phyloP scores from a whole-genome alignment of 2,888 invertebrate genomes.

The Cantharis rustica region DNA sequence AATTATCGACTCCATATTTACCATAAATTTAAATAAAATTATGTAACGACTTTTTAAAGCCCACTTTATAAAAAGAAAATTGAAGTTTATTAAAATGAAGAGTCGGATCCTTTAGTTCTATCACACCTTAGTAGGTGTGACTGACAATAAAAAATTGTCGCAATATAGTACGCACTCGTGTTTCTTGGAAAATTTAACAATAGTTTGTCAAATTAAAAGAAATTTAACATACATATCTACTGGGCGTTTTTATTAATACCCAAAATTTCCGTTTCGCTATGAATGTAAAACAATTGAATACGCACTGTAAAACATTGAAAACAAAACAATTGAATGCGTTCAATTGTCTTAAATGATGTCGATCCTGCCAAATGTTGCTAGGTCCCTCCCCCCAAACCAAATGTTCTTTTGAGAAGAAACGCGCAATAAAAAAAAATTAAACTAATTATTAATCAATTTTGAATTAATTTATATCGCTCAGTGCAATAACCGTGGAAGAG shows the following conservation, averaged over 20 bases:
- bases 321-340: background rate
- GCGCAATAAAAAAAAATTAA: no score
- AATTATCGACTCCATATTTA: background rate
- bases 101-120: background rate
- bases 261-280: background rate
- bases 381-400: no score
- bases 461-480: no score
- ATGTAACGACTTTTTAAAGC: background rate
- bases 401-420: no score
- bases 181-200: background rate
- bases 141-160: background rate
- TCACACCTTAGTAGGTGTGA: background rate
- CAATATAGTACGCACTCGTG: background rate
- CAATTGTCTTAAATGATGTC: background rate
- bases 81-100: background rate
- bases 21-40: background rate
- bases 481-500: no score
- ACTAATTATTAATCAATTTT: no score
- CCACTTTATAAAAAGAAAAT: background rate
- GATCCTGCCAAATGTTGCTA: no score
- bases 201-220: background rate
- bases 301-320: background rate
- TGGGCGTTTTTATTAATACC: background rate
- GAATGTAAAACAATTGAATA: background rate
- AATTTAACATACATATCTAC: background rate